These are phyloP conservation scores for Steatocranus sp. DNA, from an alignment of 2,797 vertebrate genomes.

Conservation along the genomic window DNA sequence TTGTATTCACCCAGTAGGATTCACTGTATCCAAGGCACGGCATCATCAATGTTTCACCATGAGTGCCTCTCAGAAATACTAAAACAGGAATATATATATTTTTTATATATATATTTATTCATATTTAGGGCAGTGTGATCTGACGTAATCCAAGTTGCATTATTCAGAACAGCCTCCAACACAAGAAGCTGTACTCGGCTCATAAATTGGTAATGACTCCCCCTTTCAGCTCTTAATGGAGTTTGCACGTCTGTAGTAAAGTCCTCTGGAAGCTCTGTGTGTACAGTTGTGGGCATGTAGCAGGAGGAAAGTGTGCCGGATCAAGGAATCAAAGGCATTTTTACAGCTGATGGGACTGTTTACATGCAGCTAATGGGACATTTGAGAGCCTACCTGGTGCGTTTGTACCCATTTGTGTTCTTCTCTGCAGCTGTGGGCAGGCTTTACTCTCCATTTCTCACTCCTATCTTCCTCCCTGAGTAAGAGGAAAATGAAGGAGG, in stretches of 20 bases:
- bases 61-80: constrained; percentile 3
- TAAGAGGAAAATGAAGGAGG: constrained; percentile 41
- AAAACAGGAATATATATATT: neutral
- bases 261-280: neutral
- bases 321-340: constrained; percentile 59
- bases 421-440: neutral
- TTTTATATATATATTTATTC: neutral
- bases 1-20: neutral
- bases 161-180: constrained; percentile 66
- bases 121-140: constrained; percentile 66
- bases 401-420: constrained; percentile 5
- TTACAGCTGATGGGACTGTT: constrained; percentile 31
- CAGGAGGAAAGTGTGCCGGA: constrained; percentile 32
- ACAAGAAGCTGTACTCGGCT: constrained; percentile 50
- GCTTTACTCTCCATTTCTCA: constrained; percentile 3
- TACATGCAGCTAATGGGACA: constrained; percentile 38
- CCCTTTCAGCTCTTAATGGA: constrained; percentile 66
- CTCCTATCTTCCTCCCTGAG: neutral
- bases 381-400: constrained; percentile 49
- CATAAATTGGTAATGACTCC: constrained; percentile 70
- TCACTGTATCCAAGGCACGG: neutral
- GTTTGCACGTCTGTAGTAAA: constrained; percentile 55
- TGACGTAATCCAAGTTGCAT: constrained; percentile 72
- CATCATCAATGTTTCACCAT: neutral
- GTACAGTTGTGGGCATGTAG: constrained; percentile 9